A percentile compares a stretch with the other conserved stretches of the same genome.
These are phyloP conservation scores for Macrotrachela quadricornifera DNA, from an alignment of 1,140 invertebrate species.

Conservation along the genomic window DNA sequence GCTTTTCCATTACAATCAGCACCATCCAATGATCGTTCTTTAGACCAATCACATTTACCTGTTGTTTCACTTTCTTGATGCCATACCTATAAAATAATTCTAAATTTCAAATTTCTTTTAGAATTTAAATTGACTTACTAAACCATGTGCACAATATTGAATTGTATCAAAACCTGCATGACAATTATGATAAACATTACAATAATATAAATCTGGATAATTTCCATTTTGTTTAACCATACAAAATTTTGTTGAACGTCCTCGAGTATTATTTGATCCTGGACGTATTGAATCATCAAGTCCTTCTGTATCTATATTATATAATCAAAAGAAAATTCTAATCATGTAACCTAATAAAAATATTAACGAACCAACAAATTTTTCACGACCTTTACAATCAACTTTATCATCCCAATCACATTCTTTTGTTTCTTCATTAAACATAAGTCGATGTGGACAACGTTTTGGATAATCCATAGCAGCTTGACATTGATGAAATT, in stretches of 20 bases:
- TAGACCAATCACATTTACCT: conserved; percentile 7
- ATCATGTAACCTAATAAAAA: no score
- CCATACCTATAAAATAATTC: neutral
- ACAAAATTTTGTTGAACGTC: conserved; percentile 8
- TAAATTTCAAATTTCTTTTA: neutral
- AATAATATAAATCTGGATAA: conserved; percentile 9
- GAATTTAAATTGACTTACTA: neutral
- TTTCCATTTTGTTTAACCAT: conserved; percentile 9
- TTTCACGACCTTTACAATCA: conserved; percentile 7
- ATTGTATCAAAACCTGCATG: conserved; percentile 8
- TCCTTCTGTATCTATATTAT: neutral
- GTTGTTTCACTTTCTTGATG: conserved; percentile 1
- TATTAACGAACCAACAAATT: neutral
- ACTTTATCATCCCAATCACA: conserved; percentile 9
- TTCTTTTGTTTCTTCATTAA: conserved; percentile 6
- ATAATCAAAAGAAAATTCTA: no score
- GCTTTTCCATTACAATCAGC: conserved; percentile 6
- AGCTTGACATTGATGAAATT: conserved; percentile 8
- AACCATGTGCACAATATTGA: conserved; percentile 8
- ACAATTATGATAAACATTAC: conserved; percentile 9
- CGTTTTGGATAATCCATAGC: conserved; percentile 6
- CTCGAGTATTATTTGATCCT: neutral
- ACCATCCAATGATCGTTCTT: neutral
- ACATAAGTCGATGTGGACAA: conserved; percentile 7
- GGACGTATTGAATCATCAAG: neutral